Conservation (phyloP, 2,113 vertebrate genomes). For the Podilymbus podiceps region DNA sequence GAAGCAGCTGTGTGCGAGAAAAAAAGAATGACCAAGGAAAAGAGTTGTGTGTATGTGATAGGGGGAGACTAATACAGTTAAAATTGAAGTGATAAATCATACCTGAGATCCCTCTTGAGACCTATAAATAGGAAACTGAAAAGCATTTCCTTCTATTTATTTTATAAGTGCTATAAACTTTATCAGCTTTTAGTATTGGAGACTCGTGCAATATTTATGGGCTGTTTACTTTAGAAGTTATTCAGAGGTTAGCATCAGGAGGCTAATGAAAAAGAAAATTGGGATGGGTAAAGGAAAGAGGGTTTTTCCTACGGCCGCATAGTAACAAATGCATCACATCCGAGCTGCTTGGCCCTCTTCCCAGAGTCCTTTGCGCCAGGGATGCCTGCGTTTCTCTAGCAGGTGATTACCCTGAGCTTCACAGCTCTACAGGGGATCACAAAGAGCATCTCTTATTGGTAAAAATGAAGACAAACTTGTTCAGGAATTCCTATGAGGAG, state of each 20-base stretch:
- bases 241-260: constrained; percentile 71
- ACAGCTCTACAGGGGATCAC: constrained; percentile 1
- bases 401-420: constrained; percentile 14
- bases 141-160: constrained; percentile 83
- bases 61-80: constrained; percentile 61
- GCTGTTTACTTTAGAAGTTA: constrained; percentile 76
- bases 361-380: neutral
- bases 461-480: neutral
- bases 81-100: constrained; percentile 82
- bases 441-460: neutral
- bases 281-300: constrained; percentile 56
- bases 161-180: constrained; percentile 84
- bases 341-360: constrained; percentile 43
- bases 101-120: constrained; percentile 71
- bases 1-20: constrained; percentile 49
- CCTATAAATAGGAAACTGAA: constrained; percentile 77
- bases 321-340: constrained; percentile 41
- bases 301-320: constrained; percentile 46
- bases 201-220: constrained; percentile 78
- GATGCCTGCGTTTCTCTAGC: neutral
- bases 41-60: constrained; percentile 23
- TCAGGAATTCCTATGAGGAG: neutral
- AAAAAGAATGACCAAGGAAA: constrained; percentile 27
- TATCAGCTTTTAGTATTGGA: constrained; percentile 81
- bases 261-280: constrained; percentile 77